phyloP scores from a whole-genome alignment of 2,888 invertebrate species.

The Dynastes grantii region DNA sequence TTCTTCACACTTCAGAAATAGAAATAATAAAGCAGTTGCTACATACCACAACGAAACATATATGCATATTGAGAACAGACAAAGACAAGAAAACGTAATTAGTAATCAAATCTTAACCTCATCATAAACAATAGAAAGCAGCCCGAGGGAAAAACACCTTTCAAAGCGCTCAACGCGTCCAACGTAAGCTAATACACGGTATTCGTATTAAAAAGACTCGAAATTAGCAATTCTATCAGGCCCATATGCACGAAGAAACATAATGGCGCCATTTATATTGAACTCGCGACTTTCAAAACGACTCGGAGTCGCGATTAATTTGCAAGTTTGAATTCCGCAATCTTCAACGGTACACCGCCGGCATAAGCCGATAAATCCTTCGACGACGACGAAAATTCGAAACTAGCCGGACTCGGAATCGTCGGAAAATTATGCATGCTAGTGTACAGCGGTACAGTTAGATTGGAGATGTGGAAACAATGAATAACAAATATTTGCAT shows the following conservation, averaged over 20 bases:
- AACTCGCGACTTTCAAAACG: constrained; percentile 6
- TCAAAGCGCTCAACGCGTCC: too few relatives aligned
- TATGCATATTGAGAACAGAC: too few relatives aligned
- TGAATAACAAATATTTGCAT: constrained; percentile 43
- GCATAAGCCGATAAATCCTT: constrained; percentile 9
- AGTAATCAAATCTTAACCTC: too few relatives aligned
- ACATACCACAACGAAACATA: too few relatives aligned
- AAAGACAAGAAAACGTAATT: too few relatives aligned
- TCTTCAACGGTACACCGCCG: constrained; percentile 5
- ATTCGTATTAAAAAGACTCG: not conserved
- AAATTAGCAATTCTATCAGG: constrained; percentile 2
- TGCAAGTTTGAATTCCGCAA: constrained; percentile 18
- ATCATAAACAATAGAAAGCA: too few relatives aligned
- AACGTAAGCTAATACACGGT: not conserved
- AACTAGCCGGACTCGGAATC: not conserved
- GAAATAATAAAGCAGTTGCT: too few relatives aligned
- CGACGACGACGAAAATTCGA: not conserved
- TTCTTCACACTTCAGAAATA: too few relatives aligned
- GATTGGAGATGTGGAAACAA: constrained; percentile 24
- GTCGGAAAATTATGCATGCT: constrained; percentile 31
- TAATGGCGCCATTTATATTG: constrained; percentile 14
- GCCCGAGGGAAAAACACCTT: too few relatives aligned
- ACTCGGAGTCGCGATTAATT: constrained; percentile 1
- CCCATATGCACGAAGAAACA: not conserved
- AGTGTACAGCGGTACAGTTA: constrained; percentile 21